Base-by-base conservation (phyloP, 1,140 invertebrate species). In the Drosophila virilis region DNA sequence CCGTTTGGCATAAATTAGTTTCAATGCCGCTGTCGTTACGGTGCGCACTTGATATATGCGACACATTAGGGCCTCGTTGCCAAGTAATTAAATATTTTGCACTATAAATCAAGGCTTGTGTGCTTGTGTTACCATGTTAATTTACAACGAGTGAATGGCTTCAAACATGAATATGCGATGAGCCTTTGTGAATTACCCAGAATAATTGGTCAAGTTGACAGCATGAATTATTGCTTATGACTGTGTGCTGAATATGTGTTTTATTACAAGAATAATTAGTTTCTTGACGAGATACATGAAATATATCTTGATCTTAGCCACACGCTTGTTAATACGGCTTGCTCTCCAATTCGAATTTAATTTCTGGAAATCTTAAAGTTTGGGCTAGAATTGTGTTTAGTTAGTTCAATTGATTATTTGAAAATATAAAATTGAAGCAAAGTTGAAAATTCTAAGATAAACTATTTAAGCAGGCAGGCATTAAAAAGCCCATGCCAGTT, bases 1-100 rank as follows among this genome's bases (percentile, higher is more conserved):
- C 74, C 77, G 74, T 74, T 84, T 90, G 77, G 80, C 74, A 89
- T 84, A 80, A 80, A 89, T 89, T 89, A 89, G 89, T 84, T 89
- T 72, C 85, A 84, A 65, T 67, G n/a, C 22, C 54, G 61, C 42
- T 33, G n/a, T 32, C 35, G 43, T 15, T 66, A 61, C 57, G 32
- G 70, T 55, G 15, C 43, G 32, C 61, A 55, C 61, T 66, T 88
- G 84, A 89, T 80, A 69, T 89, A 89, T 89, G 84, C 60, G 73
- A 69, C 69, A 43, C 66, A 84, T 71, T 80, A 80, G 65, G 55
- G 55, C 17, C 71, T 75, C 70, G 74, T 89, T 84, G 74, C 74
- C 85, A 84, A 67, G 71, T 84, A 84, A 89, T 89, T 89, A 89
- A 89, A 84, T 84, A 60, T 42, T 55, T 50, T 65, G 50, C 46